Evolutionary conservation across 92 coral and sea anemone genomes (phyloP), one percentile per base, ranked within the genome.

Genomic region (Montipora capitata): DNA sequence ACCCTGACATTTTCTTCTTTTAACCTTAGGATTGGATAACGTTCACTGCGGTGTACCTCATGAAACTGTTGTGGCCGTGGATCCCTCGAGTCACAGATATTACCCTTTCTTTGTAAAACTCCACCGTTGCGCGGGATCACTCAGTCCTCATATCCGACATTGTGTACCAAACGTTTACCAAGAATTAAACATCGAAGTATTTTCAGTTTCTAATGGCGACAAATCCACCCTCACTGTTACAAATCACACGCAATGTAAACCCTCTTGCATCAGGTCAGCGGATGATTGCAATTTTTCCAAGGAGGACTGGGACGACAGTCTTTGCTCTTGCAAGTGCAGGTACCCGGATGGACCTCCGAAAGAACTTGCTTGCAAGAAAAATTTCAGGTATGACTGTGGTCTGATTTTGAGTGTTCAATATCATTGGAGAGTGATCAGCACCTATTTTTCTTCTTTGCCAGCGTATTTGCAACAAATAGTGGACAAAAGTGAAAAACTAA

Each of bases 101-200:
- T 95, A 61, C 83, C 98, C 98, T 5, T 94, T 77, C 86, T 88
- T 85, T 56, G 89, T 95, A 68, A 79, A 91, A 68, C 95, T 95
- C 5, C 96, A 95, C 54, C 96, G 96, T 4, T 95, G 98, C 49
- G 85, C 90, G 0, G 98, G 98, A 14, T n/a, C 35, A 10, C 10
- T 27, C 38, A 72, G 77, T 27, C 98, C 98, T 13, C 68, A 72
- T 18, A 51, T 85, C 15, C 84, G 77, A 9, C 89, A 84, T 3
- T 95, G 98, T 51, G 98, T 89, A 10, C 91, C 94, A 7, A 40
- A 56, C 7, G 61, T 42, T 40, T 68, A 74, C 20, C 59, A 81
- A 40, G 87, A 82, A 40, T 82, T 93, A 2, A 80, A 41, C 48
- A 39, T 90, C 11, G 4, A 10, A 41, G 81, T 90, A 0, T 54